Conservation (phyloP, 2,888 invertebrate genomes). For the Nomada hirtipes region DNA sequence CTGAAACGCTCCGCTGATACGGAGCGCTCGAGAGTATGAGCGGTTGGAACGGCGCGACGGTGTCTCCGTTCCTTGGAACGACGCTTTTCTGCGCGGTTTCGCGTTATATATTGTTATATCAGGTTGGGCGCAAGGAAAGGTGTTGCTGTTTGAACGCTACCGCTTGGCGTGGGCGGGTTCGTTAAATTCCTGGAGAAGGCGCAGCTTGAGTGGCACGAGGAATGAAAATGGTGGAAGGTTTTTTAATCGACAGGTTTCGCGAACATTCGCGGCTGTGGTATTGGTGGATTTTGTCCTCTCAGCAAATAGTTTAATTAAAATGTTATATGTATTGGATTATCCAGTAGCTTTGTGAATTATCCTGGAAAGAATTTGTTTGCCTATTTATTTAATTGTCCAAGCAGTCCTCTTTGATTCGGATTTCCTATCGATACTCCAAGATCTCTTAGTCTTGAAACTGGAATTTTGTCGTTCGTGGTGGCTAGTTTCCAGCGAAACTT, state of each 20-base stretch:
- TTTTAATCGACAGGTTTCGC: slow-evolving; percentile 3
- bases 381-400: no score
- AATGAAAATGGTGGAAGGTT: neutral
- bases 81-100: neutral
- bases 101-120: slow-evolving; percentile 33
- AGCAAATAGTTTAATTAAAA: no score
- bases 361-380: no score
- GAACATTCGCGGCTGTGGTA: slow-evolving; percentile 12
- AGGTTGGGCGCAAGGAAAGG: neutral
- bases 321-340: no score
- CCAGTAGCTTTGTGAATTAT: no score
- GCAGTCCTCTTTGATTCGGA: no score
- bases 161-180: slow-evolving; percentile 29
- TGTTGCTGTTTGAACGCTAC: slow-evolving; percentile 9
- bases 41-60: slow-evolving; percentile 39
- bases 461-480: neutral
- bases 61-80: slow-evolving; percentile 38
- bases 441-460: neutral
- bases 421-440: no score
- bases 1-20: slow-evolving; percentile 49
- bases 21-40: slow-evolving; percentile 13
- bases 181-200: slow-evolving; percentile 36
- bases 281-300: neutral
- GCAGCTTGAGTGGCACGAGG: neutral
- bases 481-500: neutral